Percentiles rank a stretch among this genome's conserved stretches.
phyloP scores from a whole-genome alignment of 2,888 invertebrate genomes.

The Cancer borealis region DNA sequence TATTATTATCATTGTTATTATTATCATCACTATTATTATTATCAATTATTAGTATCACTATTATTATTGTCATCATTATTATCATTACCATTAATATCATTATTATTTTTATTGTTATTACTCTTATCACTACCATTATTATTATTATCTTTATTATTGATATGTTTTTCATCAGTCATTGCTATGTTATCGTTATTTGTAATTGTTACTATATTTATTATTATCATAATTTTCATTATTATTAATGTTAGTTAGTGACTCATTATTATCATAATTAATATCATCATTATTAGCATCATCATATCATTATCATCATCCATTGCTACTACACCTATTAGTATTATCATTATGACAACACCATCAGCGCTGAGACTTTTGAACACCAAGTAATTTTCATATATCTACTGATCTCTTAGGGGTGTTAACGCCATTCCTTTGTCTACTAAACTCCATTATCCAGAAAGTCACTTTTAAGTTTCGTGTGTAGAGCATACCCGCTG shows the following conservation, averaged over 20 bases:
- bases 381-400: slow-evolving; percentile 62
- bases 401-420: slow-evolving; percentile 51
- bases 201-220: neutral
- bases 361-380: slow-evolving; percentile 24
- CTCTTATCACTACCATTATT: too few relatives aligned
- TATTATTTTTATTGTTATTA: too few relatives aligned
- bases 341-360: slow-evolving; percentile 20
- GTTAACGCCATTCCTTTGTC: slow-evolving; percentile 63
- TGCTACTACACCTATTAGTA: neutral
- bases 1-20: slow-evolving; percentile 26
- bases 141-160: too few relatives aligned
- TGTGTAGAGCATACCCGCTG: slow-evolving; percentile 55
- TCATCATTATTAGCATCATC: neutral
- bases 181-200: too few relatives aligned
- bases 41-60: too few relatives aligned
- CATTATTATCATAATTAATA: neutral
- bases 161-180: too few relatives aligned
- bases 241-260: neutral
- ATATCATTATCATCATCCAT: neutral
- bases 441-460: slow-evolving; percentile 64
- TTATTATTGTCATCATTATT: neutral
- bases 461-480: slow-evolving; percentile 62
- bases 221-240: neutral
- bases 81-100: neutral
- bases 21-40: neutral